Conservation (phyloP, 2,113 vertebrate species). For the Microcebus griseorufus region DNA sequence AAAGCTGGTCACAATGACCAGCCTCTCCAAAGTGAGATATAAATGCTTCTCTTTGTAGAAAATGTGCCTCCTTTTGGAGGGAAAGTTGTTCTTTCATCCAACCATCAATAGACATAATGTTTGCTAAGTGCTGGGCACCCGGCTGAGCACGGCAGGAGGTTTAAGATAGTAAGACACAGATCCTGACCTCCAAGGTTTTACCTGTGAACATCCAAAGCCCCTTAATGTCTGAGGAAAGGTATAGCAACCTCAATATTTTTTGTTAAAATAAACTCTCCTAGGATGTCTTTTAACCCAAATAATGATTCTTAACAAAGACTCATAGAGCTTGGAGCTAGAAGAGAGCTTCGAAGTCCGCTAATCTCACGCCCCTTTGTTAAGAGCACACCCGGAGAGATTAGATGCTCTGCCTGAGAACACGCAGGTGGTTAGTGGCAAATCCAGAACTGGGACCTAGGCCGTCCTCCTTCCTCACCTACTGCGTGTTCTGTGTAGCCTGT, state of each 20-base stretch:
- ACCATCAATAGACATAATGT: slow-evolving; percentile 22
- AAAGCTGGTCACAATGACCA: background rate
- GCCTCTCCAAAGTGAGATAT: slow-evolving; percentile 45
- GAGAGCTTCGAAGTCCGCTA: background rate
- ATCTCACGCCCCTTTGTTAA: background rate
- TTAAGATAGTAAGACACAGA: slow-evolving; percentile 16
- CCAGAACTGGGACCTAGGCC: background rate
- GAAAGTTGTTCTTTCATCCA: slow-evolving; percentile 46
- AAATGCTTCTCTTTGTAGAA: slow-evolving; percentile 42
- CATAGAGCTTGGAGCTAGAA: background rate
- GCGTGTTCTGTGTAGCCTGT: background rate
- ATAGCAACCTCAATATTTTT: slow-evolving; percentile 38
- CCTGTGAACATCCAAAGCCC: slow-evolving; percentile 53
- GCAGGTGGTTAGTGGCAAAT: background rate
- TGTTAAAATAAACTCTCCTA: slow-evolving; percentile 51
- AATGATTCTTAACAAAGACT: slow-evolving; percentile 40
- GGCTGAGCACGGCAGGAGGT: background rate
- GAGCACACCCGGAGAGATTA: background rate
- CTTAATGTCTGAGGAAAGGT: slow-evolving; percentile 64
- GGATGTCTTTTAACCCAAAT: slow-evolving; percentile 55
- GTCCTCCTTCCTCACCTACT: background rate
- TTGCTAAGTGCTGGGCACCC: background rate
- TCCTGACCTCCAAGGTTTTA: slow-evolving; percentile 55
- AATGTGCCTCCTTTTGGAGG: slow-evolving; percentile 2
- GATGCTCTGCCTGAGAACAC: background rate